Conservation (phyloP, 2,888 invertebrate genomes). For the Nematopogon swammerdamellus region DNA sequence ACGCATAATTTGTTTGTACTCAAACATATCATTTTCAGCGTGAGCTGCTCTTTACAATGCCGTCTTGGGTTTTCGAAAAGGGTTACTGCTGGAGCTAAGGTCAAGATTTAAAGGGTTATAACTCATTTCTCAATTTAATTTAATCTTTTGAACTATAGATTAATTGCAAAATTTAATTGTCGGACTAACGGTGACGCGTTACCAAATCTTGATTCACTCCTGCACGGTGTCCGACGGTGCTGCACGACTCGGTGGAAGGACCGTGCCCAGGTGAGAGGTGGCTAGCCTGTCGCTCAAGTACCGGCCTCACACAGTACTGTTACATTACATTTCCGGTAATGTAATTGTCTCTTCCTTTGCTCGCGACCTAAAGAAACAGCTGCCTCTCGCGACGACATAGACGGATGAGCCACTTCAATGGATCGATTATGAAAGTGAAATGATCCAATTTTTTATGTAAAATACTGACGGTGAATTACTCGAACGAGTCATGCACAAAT, state of each 20-base stretch:
- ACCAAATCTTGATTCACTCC: too few species aligned
- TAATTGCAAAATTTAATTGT: too few species aligned
- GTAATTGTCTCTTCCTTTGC: background rate
- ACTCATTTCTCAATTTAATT: too few species aligned
- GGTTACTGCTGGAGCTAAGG: background rate
- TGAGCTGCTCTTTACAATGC: background rate
- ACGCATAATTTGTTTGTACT: slow-evolving; percentile 27
- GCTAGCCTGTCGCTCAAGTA: too few species aligned
- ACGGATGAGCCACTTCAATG: slow-evolving; percentile 29
- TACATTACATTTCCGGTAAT: too few species aligned
- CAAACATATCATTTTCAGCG: slow-evolving; percentile 24
- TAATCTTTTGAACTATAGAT: too few species aligned
- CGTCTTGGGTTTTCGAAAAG: background rate
- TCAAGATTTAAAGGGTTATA: background rate
- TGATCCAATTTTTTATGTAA: slow-evolving; percentile 21
- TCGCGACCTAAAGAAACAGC: background rate
- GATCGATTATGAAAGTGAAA: slow-evolving; percentile 29
- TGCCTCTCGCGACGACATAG: slow-evolving; percentile 16
- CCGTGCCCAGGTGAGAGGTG: too few species aligned
- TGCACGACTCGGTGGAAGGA: too few species aligned
- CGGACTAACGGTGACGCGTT: too few species aligned
- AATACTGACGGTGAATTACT: background rate
- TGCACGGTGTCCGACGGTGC: too few species aligned
- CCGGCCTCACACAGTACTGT: too few species aligned
- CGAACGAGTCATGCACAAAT: background rate